Evolutionary conservation across 2,888 invertebrate genomes (phyloP), one percentile per base, ranked within the genome.

Genomic region (Hirudinaria manillensis): DNA sequence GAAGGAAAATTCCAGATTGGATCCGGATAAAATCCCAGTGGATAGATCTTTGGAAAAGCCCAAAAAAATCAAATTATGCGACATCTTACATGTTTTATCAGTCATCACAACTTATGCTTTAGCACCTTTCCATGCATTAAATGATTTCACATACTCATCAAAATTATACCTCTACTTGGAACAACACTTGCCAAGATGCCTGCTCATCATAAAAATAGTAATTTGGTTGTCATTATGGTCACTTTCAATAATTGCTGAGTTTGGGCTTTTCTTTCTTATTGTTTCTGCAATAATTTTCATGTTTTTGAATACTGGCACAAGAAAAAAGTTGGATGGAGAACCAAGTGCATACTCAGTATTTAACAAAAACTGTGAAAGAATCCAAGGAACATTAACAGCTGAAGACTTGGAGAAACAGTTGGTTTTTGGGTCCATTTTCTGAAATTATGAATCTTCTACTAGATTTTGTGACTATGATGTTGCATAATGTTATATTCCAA

Each of bases 281-380:
- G 27, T 51, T 10, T 72, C 72, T 29, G 51, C 29, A 24, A 72
- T 72, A 27, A 7, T 72, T n/a, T 55, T 72, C 3, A 72, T 72
- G 32, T 72, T 7, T 32, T 32, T 72, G 55, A 72, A 72, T n/a
- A 72, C 72, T 3, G 7, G 72, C 27, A 72, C 72, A 29, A 72
- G 72, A 21, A 51, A 32, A 27, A 72, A 55, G 34, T 32, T 56
- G 16, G 72, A 72, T 24, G 72, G 72, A 6, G 72, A 72, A 32
- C 72, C 56, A n/a, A 72, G 72, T 32, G 72, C 72, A 1, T 72
- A 72, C 27, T 72, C 72, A 24, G 72, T 72, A n/a, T 72, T 72
- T 34, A 72, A 72, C 45, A 29, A 53, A 32, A 34, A 55, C 55
- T 29, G 38, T 53, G 55, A 72, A 51, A 19, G 45, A 29, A 72